Evolutionary conservation across 2,797 vertebrate species (phyloP).

Genomic region (Enteromius viviparus): DNA sequence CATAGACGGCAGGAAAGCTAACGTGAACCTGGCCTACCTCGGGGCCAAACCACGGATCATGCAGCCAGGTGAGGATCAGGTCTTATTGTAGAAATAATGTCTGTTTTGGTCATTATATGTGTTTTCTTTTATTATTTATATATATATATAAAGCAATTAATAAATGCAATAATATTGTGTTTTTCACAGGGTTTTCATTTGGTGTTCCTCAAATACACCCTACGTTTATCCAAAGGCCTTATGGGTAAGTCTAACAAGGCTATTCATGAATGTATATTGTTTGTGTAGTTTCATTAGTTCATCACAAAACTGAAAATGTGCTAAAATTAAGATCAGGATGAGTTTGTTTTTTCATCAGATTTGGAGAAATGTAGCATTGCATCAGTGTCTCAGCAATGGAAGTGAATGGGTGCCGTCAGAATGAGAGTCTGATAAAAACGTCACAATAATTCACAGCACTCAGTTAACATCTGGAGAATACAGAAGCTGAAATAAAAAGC

Average conservation of each 20-base stretch:
- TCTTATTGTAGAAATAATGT: neutral
- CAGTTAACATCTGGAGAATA: neutral
- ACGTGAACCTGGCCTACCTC: constrained; percentile 96
- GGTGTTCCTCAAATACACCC: constrained; percentile 96
- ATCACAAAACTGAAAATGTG: too few species aligned
- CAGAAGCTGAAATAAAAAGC: neutral
- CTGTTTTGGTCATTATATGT: neutral
- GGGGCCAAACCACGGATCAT: constrained; percentile 96
- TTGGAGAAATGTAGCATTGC: neutral
- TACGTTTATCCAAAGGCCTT: constrained; percentile 97
- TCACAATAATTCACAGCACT: neutral
- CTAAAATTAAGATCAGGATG: neutral
- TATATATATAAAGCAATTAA: neutral
- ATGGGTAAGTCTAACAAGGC: constrained; percentile 84
- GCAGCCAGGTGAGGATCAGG: constrained; percentile 86
- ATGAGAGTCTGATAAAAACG: neutral
- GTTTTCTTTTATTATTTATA: neutral
- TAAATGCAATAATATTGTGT: constrained; percentile 32
- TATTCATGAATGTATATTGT: neutral
- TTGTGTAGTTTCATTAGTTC: neutral
- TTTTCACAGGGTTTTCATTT: constrained; percentile 91
- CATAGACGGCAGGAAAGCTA: constrained; percentile 96
- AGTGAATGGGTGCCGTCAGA: constrained; percentile 1
- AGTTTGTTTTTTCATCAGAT: neutral
- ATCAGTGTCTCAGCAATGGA: neutral